Conservation (phyloP, 2,888 invertebrate species). For the Octodonta nipae region DNA sequence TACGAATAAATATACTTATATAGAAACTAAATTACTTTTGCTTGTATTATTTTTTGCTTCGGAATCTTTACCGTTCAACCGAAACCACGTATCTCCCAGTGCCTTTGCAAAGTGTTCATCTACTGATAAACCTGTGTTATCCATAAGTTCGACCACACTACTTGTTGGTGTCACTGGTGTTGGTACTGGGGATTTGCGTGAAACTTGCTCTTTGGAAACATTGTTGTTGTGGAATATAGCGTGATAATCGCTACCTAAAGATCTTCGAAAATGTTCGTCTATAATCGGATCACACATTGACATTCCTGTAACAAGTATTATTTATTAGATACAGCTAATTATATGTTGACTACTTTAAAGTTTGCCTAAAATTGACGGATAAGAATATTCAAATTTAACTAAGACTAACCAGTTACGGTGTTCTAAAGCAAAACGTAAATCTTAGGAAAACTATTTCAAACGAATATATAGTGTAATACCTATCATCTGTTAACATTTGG, state of each 20-base stretch:
- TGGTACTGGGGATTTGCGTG: constrained; percentile 11
- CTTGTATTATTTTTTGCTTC: constrained; percentile 34
- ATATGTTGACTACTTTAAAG: too few relatives aligned
- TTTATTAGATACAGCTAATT: constrained; percentile 16
- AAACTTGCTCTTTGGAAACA: constrained; percentile 23
- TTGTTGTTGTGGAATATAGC: constrained; percentile 50
- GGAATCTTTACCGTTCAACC: constrained; percentile 50
- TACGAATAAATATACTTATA: too few relatives aligned
- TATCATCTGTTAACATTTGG: too few relatives aligned
- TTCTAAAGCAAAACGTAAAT: too few relatives aligned
- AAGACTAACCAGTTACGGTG: too few relatives aligned
- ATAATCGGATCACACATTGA: constrained; percentile 81
- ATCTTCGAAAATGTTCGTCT: constrained; percentile 89
- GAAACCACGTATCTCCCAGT: constrained; percentile 70
- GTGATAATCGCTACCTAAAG: constrained; percentile 71
- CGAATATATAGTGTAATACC: too few relatives aligned
- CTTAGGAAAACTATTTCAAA: too few relatives aligned
- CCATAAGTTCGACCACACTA: constrained; percentile 41
- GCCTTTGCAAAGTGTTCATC: constrained; percentile 90
- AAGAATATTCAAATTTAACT: too few relatives aligned
- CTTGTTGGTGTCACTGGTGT: constrained; percentile 7
- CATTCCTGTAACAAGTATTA: constrained; percentile 45
- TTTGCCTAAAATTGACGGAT: too few relatives aligned
- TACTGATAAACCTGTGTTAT: constrained; percentile 53
- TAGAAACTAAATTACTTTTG: constrained; percentile 30